These are phyloP conservation scores for Epizoanthus fatuus DNA, from an alignment of 92 coral and sea anemone species.

Conservation along the genomic window DNA sequence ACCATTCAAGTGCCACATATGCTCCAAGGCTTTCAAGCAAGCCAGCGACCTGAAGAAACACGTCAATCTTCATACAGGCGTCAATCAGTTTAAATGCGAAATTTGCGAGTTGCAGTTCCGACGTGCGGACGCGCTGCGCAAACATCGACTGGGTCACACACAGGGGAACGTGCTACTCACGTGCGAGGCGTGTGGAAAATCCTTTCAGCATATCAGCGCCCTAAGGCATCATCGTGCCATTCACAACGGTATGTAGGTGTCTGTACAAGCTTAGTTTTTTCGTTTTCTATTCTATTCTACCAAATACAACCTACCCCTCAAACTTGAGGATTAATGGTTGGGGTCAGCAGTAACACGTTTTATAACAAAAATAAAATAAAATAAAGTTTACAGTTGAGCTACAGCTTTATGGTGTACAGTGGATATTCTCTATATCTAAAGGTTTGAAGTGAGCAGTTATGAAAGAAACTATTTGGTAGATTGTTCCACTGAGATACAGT, in stretches of 20 bases:
- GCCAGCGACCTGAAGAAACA: slow-evolving; percentile 98
- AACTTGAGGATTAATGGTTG: too few relatives aligned
- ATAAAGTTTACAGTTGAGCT: too few relatives aligned
- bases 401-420: too few relatives aligned
- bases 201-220: slow-evolving; percentile 85
- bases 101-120: slow-evolving; percentile 97
- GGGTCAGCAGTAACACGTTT: too few relatives aligned
- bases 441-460: too few relatives aligned
- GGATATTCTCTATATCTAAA: too few relatives aligned
- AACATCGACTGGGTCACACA: slow-evolving; percentile 91
- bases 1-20: slow-evolving; percentile 97
- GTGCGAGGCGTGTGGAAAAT: slow-evolving; percentile 87
- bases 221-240: slow-evolving; percentile 76
- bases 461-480: too few relatives aligned
- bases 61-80: slow-evolving; percentile 99
- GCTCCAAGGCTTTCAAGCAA: slow-evolving; percentile 98
- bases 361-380: too few relatives aligned
- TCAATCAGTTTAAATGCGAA: slow-evolving; percentile 96
- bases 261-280: neutral
- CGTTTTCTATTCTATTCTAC: neutral
- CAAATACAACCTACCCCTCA: too few relatives aligned
- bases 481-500: too few relatives aligned
- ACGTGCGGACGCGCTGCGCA: slow-evolving; percentile 96
- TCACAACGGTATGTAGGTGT: slow-evolving; percentile 73
- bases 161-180: slow-evolving; percentile 74